Conservation (phyloP, 2,113 vertebrate species). For the Aptenodytes forsteri region DNA sequence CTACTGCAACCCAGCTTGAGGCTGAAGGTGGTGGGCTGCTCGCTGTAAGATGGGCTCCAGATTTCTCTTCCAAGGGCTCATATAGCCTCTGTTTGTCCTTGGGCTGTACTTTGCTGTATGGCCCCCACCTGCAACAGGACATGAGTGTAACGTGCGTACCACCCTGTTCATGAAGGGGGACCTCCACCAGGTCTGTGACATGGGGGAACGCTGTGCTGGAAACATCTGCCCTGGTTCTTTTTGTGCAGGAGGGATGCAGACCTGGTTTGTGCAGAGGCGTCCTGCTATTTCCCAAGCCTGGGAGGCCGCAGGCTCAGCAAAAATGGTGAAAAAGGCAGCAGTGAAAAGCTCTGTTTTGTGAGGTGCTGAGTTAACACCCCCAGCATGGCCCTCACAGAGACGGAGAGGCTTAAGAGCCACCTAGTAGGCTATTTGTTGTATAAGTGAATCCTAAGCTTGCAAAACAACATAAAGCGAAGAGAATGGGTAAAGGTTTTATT, state of each 20-base stretch:
- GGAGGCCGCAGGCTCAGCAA: background rate
- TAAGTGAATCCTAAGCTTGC: background rate
- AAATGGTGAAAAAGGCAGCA: background rate
- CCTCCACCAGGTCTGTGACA: background rate
- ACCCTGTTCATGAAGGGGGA: background rate
- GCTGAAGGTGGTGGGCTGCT: background rate
- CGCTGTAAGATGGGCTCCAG: background rate
- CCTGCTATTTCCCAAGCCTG: background rate
- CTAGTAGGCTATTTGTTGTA: background rate
- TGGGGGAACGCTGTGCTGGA: background rate
- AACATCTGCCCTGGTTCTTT: background rate
- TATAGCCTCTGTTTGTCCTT: background rate
- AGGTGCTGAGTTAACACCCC: background rate
- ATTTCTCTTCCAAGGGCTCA: background rate
- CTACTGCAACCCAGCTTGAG: background rate
- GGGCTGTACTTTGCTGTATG: background rate
- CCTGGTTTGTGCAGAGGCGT: background rate
- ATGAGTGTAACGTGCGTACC: rapidly evolving
- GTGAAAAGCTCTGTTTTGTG: background rate
- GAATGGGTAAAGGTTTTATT: background rate
- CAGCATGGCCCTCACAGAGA: background rate
- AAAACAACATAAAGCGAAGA: background rate
- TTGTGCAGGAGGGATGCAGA: background rate
- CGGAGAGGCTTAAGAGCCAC: background rate
- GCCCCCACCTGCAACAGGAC: background rate